These are phyloP conservation scores for Polyommatus iphigenia DNA, from an alignment of 2,888 invertebrate genomes.

Conservation along the genomic window DNA sequence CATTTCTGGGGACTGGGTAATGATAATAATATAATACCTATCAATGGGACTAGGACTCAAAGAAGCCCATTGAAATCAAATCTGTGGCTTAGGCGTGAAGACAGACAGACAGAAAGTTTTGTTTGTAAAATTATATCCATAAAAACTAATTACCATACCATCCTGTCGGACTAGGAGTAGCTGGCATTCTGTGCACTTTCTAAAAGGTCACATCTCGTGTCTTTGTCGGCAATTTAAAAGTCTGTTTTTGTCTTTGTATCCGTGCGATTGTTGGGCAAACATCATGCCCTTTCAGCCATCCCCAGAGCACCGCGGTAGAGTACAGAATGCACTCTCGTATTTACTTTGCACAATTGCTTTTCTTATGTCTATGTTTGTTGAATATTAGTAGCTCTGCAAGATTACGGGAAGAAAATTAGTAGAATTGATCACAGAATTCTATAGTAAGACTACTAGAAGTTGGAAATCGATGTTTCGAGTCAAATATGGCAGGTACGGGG, in stretches of 20 bases:
- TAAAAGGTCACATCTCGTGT: neutral
- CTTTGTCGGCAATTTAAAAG: conserved; percentile 1
- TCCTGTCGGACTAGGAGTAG: too few relatives aligned
- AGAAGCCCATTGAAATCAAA: too few relatives aligned
- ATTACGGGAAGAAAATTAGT: neutral
- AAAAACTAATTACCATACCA: too few relatives aligned
- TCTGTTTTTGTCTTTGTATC: conserved; percentile 21
- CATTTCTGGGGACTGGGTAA: too few relatives aligned
- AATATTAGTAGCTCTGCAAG: neutral
- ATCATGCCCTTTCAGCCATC: conserved; percentile 25
- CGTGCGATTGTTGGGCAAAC: neutral
- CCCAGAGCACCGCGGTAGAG: neutral
- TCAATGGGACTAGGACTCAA: too few relatives aligned
- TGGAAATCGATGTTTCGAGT: neutral
- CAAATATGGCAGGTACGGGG: too few relatives aligned
- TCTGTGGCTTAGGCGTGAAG: too few relatives aligned
- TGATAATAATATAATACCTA: too few relatives aligned
- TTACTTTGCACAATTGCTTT: conserved; percentile 7
- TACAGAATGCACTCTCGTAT: neutral
- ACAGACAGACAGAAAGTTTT: too few relatives aligned
- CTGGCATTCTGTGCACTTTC: neutral
- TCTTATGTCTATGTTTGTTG: neutral
- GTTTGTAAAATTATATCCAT: too few relatives aligned
- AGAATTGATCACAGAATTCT: neutral
- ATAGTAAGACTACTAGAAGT: neutral